These are phyloP conservation scores for Schizotus pectinicornis DNA, from an alignment of 2,888 invertebrate species.

Conservation along the genomic window DNA sequence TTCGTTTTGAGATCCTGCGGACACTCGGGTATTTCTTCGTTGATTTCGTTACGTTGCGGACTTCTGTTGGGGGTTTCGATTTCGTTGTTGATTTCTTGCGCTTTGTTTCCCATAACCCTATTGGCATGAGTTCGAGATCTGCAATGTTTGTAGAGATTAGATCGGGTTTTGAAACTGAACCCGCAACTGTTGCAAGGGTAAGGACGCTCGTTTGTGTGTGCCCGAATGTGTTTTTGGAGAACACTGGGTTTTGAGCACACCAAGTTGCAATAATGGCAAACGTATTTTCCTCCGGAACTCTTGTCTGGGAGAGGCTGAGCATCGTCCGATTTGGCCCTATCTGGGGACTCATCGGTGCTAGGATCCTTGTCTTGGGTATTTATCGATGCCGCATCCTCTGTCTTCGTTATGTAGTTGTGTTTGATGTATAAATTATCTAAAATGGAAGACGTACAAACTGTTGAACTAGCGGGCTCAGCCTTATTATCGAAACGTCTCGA, in stretches of 20 bases:
- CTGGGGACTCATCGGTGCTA: conserved; percentile 19
- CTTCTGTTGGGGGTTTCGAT: conserved; percentile 10
- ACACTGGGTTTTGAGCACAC: conserved; percentile 93
- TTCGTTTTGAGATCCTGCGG: conserved; percentile 45
- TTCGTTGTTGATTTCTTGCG: conserved; percentile 37
- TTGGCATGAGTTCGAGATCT: conserved; percentile 61
- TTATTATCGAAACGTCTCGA: conserved; percentile 50
- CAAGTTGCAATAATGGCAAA: conserved; percentile 87
- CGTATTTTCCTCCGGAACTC: conserved; percentile 69
- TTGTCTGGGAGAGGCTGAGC: conserved; percentile 41
- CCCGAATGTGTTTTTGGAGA: conserved; percentile 90
- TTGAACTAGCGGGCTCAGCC: conserved; percentile 43
- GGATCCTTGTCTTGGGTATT: conserved; percentile 25
- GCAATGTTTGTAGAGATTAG: conserved; percentile 90
- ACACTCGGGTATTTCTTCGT: conserved; percentile 26
- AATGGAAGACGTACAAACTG: conserved; percentile 52
- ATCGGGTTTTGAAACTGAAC: conserved; percentile 92
- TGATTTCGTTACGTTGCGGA: conserved; percentile 18
- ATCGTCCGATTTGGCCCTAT: conserved; percentile 18
- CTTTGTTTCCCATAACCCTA: conserved; percentile 56
- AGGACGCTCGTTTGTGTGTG: conserved; percentile 91
- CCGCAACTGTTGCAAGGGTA: conserved; percentile 89
- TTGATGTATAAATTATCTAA: conserved; percentile 46
- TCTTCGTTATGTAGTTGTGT: conserved; percentile 37
- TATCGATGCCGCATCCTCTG: conserved; percentile 33